Base-by-base conservation (phyloP, 2,888 invertebrate species). In the Icerya purchasi region DNA sequence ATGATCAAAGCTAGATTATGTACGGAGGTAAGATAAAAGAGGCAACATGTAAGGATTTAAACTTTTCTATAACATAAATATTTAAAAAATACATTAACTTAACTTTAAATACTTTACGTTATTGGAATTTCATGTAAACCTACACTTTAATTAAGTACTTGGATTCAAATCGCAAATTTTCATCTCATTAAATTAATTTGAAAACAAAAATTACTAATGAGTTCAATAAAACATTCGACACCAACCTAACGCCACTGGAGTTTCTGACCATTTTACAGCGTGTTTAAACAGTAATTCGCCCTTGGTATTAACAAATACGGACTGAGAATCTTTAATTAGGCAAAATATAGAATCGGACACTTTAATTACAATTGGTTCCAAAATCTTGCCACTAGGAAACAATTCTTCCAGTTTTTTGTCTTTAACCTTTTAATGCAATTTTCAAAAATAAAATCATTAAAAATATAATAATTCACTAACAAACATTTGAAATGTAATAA, bases 301-400 rank as follows among this genome's bases (percentile, higher is more conserved):
- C 52, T 78, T 78, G 22, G 83, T 81, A 70, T 91, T 84, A 60
- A 93, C 83, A 2, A 92, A 77, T 62, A 93, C 86, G 0, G 91
- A 84, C 67, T 86, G 86, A 54, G 83, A 83, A 70, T 96, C 93
- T 66, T 89, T 81, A 1, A 89, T 86, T 25, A 96, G 77, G 3
- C 88, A 83, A 69, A 92, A 84, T 22, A 82, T 78, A 58, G 77
- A 79, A 62, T 84, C 81, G 0, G 83, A 81, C 63, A 86, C 76
- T 67, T 84, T 79, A n/a, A 83, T 80, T 66, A 90, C 81, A 59
- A 83, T 84, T 0, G 91, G 90, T 68, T 92, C 91, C 52, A 82
- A 78, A 18, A 83, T 83, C 67, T 82, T 81, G 61, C 86, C 86
- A 2, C 85, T 86, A 0, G 89, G 86, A 70, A 92, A 92, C 54